Evolutionary conservation across 37 sponge, comb jelly and placozoan species (phyloP).

Genomic region (Mnemiopsis leidyi): DNA sequence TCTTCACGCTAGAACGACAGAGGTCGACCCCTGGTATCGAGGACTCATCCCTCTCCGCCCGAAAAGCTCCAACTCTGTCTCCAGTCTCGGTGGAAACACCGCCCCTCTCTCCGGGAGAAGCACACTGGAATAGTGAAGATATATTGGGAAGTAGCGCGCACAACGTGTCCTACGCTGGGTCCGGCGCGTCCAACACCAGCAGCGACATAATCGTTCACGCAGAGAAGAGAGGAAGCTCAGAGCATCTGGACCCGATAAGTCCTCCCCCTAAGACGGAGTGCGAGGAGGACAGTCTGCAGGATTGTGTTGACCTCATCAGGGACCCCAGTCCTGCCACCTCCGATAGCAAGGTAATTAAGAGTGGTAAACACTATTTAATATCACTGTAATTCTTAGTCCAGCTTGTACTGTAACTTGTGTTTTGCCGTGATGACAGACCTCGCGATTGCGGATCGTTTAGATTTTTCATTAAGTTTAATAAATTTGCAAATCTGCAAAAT

Average conservation of each 20-base stretch:
- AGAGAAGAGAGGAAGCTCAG: slow-evolving; percentile 29
- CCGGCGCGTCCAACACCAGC: neutral
- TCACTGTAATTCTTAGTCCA: too few species aligned
- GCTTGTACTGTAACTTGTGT: too few species aligned
- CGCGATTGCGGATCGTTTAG: too few species aligned
- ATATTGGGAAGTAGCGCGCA: neutral
- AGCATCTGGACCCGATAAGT: slow-evolving; percentile 21
- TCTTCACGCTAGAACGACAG: neutral
- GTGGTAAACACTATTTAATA: too few species aligned
- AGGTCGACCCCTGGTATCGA: neutral
- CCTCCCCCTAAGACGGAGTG: neutral
- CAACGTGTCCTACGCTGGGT: neutral
- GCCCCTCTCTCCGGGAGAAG: slow-evolving; percentile 32
- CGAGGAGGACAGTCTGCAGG: slow-evolving; percentile 8
- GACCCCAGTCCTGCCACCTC: neutral
- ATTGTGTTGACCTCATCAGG: neutral
- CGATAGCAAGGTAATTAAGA: neutral
- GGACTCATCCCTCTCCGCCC: neutral
- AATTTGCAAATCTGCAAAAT: too few species aligned
- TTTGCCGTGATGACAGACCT: too few species aligned
- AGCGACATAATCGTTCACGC: neutral
- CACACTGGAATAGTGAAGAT: neutral
- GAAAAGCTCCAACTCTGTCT: neutral
- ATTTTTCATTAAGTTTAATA: too few species aligned
- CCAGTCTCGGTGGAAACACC: neutral